phyloP scores from a whole-genome alignment of 2,888 invertebrate species.

The Copidosoma aretas region DNA sequence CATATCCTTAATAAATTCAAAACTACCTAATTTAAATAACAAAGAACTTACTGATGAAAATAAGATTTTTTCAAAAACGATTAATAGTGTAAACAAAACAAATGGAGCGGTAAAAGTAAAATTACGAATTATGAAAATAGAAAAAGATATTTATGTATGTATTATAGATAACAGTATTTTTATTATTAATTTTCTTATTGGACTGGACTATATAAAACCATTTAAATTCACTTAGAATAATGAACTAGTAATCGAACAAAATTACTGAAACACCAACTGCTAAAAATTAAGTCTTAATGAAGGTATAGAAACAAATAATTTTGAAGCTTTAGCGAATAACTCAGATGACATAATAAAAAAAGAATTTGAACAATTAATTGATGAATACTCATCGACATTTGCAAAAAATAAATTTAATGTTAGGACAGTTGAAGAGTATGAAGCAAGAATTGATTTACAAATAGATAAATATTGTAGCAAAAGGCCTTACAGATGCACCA shows the following conservation, averaged over 20 bases:
- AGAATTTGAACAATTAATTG: slow-evolving; percentile 30
- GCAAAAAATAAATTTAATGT: slow-evolving; percentile 44
- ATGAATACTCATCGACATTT: slow-evolving; percentile 40
- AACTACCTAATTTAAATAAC: slow-evolving; percentile 37
- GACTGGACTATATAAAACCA: slow-evolving; percentile 47
- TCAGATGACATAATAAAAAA: slow-evolving; percentile 28
- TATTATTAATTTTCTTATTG: slow-evolving; percentile 46
- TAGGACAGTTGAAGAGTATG: slow-evolving; percentile 40
- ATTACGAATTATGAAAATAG: slow-evolving; percentile 44
- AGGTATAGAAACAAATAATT: slow-evolving; percentile 9
- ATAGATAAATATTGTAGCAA: slow-evolving; percentile 38
- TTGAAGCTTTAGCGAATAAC: slow-evolving; percentile 1
- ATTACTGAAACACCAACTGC: background rate
- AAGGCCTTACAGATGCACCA: slow-evolving; percentile 27
- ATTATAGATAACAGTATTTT: slow-evolving; percentile 31
- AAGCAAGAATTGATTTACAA: slow-evolving; percentile 36
- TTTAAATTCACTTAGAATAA: slow-evolving; percentile 45
- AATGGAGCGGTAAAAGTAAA: slow-evolving; percentile 41
- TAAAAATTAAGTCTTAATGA: too few species aligned
- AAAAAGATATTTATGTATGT: slow-evolving; percentile 30
- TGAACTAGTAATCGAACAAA: slow-evolving; percentile 40
- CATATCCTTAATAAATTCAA: slow-evolving; percentile 41
- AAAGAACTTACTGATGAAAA: slow-evolving; percentile 15
- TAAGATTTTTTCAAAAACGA: slow-evolving; percentile 36
- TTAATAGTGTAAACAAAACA: slow-evolving; percentile 45